These are phyloP conservation scores for Drosophila formosana DNA, from an alignment of 2,888 invertebrate genomes.

Conservation along the genomic window DNA sequence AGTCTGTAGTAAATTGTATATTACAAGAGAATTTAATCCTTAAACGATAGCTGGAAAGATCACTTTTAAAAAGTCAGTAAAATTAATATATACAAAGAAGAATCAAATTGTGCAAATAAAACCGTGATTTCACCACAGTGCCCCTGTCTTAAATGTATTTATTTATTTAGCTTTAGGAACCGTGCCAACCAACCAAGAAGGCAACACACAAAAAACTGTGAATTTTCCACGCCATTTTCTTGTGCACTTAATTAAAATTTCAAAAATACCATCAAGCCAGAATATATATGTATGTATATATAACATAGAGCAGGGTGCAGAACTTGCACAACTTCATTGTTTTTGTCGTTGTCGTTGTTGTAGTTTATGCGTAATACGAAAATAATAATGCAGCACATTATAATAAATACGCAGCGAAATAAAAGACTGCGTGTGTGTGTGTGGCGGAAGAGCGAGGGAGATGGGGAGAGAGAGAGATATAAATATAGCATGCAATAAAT, in stretches of 20 bases:
- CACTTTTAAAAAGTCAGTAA: no score
- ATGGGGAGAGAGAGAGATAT: constrained; percentile 14
- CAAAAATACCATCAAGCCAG: constrained; percentile 21
- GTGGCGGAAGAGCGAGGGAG: neutral
- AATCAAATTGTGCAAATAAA: no score
- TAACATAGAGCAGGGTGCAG: neutral
- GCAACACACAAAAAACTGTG: neutral
- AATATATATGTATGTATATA: constrained; percentile 1
- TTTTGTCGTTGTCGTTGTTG: constrained; percentile 21
- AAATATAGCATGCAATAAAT: constrained; percentile 74
- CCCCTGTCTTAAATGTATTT: neutral
- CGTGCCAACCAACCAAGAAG: neutral
- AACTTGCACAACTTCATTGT: constrained; percentile 21
- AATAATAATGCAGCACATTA: constrained; percentile 73
- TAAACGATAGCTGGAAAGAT: no score
- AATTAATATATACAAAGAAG: no score
- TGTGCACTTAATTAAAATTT: constrained; percentile 64
- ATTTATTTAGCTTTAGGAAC: neutral
- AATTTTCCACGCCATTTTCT: constrained; percentile 17
- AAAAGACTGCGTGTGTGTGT: constrained; percentile 11
- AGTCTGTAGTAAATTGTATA: no score
- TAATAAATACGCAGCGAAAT: constrained; percentile 66
- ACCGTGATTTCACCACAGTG: neutral
- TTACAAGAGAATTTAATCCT: no score
- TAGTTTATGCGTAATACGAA: constrained; percentile 53